Evolutionary conservation across 2,797 vertebrate genomes (phyloP).

Genomic region (Lacerta viridis): DNA sequence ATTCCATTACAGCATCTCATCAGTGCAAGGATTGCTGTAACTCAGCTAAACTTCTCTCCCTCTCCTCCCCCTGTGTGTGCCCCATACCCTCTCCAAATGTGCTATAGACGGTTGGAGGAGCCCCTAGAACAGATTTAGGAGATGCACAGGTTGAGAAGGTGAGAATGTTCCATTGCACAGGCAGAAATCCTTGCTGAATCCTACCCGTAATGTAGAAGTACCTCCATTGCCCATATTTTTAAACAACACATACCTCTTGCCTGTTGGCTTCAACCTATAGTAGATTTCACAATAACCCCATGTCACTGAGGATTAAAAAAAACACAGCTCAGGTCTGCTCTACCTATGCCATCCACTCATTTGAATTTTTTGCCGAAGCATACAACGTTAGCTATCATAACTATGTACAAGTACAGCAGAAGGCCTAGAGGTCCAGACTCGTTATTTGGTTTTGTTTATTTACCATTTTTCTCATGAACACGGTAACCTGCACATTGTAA

Average conservation of each 20-base stretch:
- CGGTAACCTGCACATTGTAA: neutral
- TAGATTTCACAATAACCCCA: neutral
- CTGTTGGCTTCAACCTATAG: neutral
- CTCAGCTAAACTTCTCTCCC: too few species aligned
- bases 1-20: too few species aligned
- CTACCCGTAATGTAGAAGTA: too few species aligned
- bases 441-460: neutral
- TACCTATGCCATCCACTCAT: neutral
- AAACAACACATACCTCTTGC: neutral
- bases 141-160: neutral
- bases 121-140: neutral
- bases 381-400: fast-evolving
- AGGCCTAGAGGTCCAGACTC: neutral
- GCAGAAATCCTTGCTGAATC: too few species aligned
- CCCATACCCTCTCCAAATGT: too few species aligned
- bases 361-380: neutral
- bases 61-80: too few species aligned
- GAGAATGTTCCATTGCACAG: too few species aligned
- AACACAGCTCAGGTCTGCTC: neutral
- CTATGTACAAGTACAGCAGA: neutral
- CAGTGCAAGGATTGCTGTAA: too few species aligned
- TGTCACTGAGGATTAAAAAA: neutral
- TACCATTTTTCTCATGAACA: neutral
- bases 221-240: neutral
- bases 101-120: too few species aligned